Conservation (phyloP, 1,140 invertebrate genomes). For the Proctacanthus coquilletti region DNA sequence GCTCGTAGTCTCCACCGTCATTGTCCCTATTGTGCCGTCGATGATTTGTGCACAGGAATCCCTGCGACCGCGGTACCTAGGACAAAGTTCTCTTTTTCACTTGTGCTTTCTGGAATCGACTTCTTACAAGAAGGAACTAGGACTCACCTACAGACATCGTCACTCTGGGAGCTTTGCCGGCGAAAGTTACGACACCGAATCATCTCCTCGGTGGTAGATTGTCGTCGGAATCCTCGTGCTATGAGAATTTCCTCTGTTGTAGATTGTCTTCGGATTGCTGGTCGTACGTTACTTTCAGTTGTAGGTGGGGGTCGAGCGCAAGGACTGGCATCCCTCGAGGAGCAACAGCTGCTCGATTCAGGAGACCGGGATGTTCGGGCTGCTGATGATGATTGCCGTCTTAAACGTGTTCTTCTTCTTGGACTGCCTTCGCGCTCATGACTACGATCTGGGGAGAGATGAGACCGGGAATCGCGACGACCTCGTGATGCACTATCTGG, state of each 20-base stretch:
- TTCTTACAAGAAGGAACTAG: not conserved
- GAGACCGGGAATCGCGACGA: conserved; percentile 56
- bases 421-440: conserved; percentile 57
- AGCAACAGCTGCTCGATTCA: conserved; percentile 59
- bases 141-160: conserved; percentile 47
- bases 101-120: not conserved
- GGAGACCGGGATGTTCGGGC: conserved; percentile 45
- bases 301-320: conserved; percentile 41
- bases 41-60: conserved; percentile 81
- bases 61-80: conserved; percentile 52
- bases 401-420: conserved; percentile 39
- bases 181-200: conserved; percentile 77
- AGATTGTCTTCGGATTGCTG: conserved; percentile 65
- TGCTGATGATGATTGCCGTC: conserved; percentile 66
- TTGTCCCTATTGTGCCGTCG: conserved; percentile 79
- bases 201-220: conserved; percentile 84
- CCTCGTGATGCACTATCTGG: conserved; percentile 67
- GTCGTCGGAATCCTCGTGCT: conserved; percentile 70
- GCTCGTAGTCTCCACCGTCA: conserved; percentile 82
- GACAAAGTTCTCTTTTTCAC: conserved; percentile 8
- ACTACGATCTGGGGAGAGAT: conserved; percentile 61
- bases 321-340: conserved; percentile 52
- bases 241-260: conserved; percentile 85
- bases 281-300: conserved; percentile 24
- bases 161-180: conserved; percentile 62